Percentiles rank a stretch among this genome's conserved stretches.
phyloP scores from a whole-genome alignment of 2,797 vertebrate species.

The Lepilemur ruficaudatus region DNA sequence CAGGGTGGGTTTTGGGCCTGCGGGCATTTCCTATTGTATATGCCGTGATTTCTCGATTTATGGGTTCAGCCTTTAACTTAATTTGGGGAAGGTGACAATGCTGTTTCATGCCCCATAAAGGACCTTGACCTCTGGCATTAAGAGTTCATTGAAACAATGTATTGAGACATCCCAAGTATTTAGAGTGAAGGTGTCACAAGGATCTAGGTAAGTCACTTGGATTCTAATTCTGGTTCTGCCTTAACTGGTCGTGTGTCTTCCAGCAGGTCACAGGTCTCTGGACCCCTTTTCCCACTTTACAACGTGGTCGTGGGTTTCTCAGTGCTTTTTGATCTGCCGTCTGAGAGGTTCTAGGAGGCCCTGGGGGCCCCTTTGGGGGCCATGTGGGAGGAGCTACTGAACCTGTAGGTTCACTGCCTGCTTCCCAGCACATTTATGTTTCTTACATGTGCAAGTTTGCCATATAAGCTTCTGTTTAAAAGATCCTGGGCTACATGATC shows the following conservation, averaged over 20 bases:
- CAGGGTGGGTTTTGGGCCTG: accelerated
- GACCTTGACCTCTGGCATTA: neutral
- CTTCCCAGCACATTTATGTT: neutral
- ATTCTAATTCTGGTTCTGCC: no score
- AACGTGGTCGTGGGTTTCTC: neutral
- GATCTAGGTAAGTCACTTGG: neutral
- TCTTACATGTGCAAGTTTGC: neutral
- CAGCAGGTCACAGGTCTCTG: neutral
- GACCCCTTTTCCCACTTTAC: neutral
- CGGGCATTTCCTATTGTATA: neutral
- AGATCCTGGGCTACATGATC: no score
- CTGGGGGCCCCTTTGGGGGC: neutral
- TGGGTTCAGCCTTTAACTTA: neutral
- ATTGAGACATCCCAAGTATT: no score
- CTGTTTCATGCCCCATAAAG: neutral
- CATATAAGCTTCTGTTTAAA: neutral
- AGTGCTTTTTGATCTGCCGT: neutral
- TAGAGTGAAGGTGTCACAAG: accelerated
- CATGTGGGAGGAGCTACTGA: accelerated
- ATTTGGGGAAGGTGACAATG: neutral
- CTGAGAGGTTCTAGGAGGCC: neutral
- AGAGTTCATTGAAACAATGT: neutral
- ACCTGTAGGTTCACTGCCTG: accelerated
- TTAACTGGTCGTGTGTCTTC: no score
- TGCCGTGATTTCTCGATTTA: neutral